Percentiles rank a stretch among this genome's conserved stretches.
Evolutionary conservation across 2,113 vertebrate species (phyloP).

Genomic region (Lasiurus borealis): DNA sequence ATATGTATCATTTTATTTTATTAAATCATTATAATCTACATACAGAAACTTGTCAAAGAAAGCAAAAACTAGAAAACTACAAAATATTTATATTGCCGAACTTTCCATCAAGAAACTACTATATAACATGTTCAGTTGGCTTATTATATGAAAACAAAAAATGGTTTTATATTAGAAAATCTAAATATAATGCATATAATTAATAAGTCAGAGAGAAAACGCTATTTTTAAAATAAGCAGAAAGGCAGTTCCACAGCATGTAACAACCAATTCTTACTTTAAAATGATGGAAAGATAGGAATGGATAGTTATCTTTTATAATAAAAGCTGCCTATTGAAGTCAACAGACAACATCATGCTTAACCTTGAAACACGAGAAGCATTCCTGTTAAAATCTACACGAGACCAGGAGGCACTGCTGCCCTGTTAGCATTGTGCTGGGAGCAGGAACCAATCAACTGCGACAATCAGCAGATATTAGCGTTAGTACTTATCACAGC

Average conservation of each 20-base stretch:
- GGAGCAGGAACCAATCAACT: neutral
- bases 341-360: slow-evolving; percentile 10
- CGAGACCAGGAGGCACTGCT: neutral
- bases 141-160: slow-evolving; percentile 31
- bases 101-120: neutral
- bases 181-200: neutral
- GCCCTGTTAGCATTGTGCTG: neutral
- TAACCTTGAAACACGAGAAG: slow-evolving; percentile 53
- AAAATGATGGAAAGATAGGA: neutral
- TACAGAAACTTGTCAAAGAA: neutral
- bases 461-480: neutral
- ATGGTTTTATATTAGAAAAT: neutral
- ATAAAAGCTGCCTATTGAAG: slow-evolving; percentile 30
- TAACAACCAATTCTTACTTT: neutral
- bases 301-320: neutral
- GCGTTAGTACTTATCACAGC: neutral
- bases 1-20: neutral
- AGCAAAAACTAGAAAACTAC: neutral
- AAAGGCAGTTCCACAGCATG: neutral
- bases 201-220: neutral
- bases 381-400: slow-evolving; percentile 28
- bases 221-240: neutral
- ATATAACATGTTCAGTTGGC: neutral
- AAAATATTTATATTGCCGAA: neutral
- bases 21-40: neutral